Percentiles rank a stretch among this genome's conserved stretches.
Evolutionary conservation across 2,113 vertebrate genomes (phyloP).

Genomic region (Aphyosemion australe): DNA sequence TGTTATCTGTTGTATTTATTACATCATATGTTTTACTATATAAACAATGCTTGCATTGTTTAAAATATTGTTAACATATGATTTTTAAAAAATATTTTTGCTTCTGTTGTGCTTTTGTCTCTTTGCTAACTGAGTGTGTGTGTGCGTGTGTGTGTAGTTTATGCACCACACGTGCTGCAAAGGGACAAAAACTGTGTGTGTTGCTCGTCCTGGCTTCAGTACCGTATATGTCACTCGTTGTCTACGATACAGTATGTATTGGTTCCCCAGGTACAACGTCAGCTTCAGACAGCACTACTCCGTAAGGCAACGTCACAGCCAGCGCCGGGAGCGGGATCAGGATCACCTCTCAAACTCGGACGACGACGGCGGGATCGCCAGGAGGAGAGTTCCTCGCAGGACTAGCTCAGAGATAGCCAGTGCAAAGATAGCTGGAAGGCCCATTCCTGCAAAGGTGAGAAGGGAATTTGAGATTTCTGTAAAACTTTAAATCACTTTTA

Average conservation of each 20-base stretch:
- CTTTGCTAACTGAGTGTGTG: constrained; percentile 36
- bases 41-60: constrained; percentile 64
- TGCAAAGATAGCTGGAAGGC: constrained; percentile 89
- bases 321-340: constrained; percentile 78
- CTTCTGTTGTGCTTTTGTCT: constrained; percentile 52
- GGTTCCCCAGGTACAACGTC: constrained; percentile 89
- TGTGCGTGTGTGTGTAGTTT: constrained; percentile 1
- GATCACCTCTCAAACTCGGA: constrained; percentile 63
- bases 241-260: constrained; percentile 73
- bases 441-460: constrained; percentile 85
- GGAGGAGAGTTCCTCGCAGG: constrained; percentile 82
- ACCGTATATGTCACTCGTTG: constrained; percentile 67
- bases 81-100: constrained; percentile 37
- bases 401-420: constrained; percentile 91
- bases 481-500: too few relatives aligned
- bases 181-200: constrained; percentile 58
- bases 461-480: too few relatives aligned
- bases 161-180: constrained; percentile 19
- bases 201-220: constrained; percentile 65
- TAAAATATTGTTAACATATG: constrained; percentile 24
- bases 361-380: constrained; percentile 75
- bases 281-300: constrained; percentile 92
- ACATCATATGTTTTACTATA: constrained; percentile 10
- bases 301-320: constrained; percentile 76
- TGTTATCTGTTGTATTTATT: constrained; percentile 13